phyloP scores from a whole-genome alignment of 2,888 invertebrate species.

The Eupithecia centaureata region DNA sequence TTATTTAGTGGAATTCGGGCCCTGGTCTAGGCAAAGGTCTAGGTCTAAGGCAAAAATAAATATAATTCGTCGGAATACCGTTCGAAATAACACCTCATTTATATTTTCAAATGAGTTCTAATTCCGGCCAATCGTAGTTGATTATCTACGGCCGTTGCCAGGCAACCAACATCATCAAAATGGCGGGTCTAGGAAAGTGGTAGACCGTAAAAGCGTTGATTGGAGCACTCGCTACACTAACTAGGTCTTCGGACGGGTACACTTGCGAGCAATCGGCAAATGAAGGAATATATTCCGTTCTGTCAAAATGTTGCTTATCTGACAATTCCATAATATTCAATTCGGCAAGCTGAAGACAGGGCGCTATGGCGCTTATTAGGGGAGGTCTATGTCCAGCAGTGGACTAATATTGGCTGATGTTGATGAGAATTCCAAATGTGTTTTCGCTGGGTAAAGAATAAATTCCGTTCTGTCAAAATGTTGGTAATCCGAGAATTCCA shows the following conservation, averaged over 20 bases:
- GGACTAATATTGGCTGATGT: no score
- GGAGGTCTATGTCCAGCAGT: no score
- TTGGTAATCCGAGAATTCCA: background rate
- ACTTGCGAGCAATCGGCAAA: constrained; percentile 30
- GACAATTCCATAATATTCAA: no score
- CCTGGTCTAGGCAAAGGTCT: no score
- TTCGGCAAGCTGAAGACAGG: no score
- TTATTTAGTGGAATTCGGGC: no score
- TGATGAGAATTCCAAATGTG: no score
- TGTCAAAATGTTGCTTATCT: background rate
- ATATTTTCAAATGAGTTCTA: constrained; percentile 11
- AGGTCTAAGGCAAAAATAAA: no score
- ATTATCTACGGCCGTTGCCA: constrained; percentile 43
- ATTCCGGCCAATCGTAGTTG: constrained; percentile 18
- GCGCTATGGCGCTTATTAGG: no score
- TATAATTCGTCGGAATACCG: background rate
- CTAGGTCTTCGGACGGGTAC: constrained; percentile 39
- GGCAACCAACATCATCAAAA: constrained; percentile 46
- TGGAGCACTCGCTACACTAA: constrained; percentile 41
- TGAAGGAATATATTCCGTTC: background rate
- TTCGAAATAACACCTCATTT: constrained; percentile 8
- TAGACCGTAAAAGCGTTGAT: constrained; percentile 50
- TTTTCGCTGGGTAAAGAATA: no score
- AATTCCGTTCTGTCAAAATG: background rate
- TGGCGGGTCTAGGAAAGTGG: constrained; percentile 39